A percentile compares a stretch with the other conserved stretches of the same genome.
Evolutionary conservation across 2,797 vertebrate genomes (phyloP).

Genomic region (Sebastes paucispinis): DNA sequence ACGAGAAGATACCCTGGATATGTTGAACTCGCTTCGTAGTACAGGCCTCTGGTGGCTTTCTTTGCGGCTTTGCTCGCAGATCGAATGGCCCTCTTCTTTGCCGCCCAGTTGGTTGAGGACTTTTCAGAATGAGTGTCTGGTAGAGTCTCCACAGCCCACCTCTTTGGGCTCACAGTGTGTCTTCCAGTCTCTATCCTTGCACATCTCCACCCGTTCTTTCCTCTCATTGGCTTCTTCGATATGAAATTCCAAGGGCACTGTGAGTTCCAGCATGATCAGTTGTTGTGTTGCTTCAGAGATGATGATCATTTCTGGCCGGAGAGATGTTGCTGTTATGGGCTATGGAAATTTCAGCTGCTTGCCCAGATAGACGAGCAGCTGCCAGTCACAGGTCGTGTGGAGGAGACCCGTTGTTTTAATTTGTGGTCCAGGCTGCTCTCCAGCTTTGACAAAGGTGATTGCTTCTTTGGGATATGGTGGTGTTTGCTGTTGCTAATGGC

Average conservation of each 20-base stretch:
- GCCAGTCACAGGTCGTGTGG: no score
- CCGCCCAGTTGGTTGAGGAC: neutral
- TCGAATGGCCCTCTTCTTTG: neutral
- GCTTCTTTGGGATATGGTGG: no score
- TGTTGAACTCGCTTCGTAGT: no score
- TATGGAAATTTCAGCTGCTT: no score
- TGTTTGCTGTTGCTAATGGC: no score
- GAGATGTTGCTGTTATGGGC: neutral
- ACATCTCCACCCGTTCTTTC: neutral
- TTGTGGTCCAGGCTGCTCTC: no score
- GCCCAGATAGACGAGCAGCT: no score
- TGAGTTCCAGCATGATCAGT: neutral
- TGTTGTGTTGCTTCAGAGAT: neutral
- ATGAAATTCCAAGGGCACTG: neutral
- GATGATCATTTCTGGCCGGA: neutral
- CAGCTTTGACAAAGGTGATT: no score
- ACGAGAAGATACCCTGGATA: no score
- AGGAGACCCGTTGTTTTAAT: no score
- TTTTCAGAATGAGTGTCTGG: neutral
- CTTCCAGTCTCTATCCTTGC: neutral
- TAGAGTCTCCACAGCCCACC: neutral
- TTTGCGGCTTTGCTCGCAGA: neutral
- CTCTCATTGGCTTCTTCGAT: neutral
- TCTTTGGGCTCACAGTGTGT: neutral
- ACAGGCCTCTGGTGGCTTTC: neutral